phyloP scores from a whole-genome alignment of 2,888 invertebrate genomes.

The Hemaris fuciformis region DNA sequence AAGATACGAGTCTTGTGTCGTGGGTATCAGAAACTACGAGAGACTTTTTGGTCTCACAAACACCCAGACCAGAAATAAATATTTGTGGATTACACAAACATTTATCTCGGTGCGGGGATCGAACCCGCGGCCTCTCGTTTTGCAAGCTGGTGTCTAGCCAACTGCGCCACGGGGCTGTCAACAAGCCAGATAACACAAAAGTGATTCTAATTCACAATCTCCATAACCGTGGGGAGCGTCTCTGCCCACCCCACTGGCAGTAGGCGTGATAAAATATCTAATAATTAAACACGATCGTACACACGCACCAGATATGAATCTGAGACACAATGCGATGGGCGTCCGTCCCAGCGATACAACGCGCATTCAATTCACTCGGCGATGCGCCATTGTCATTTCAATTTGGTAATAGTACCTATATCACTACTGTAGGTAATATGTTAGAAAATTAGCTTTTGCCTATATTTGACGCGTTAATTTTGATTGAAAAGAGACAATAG shows the following conservation, averaged over 20 bases:
- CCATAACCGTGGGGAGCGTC: not conserved
- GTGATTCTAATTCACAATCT: not conserved
- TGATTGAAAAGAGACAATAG: too few species aligned
- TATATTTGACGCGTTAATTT: too few species aligned
- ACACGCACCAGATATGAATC: constrained; percentile 29
- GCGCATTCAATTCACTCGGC: constrained; percentile 17
- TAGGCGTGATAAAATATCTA: constrained; percentile 38
- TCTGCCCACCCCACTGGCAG: constrained; percentile 17
- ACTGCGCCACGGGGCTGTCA: too few species aligned
- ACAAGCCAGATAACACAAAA: not conserved
- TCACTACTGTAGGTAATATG: not conserved
- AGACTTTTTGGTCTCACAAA: too few species aligned
- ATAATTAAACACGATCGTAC: constrained; percentile 44
- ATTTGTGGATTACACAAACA: too few species aligned
- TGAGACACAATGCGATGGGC: constrained; percentile 40
- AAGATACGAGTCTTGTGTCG: too few species aligned
- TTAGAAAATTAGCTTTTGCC: not conserved
- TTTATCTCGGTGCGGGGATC: too few species aligned
- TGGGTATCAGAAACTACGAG: too few species aligned
- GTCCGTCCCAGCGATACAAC: constrained; percentile 35
- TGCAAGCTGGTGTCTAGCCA: too few species aligned
- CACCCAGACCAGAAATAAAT: too few species aligned
- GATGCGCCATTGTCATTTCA: constrained; percentile 4
- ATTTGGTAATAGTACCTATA: not conserved
- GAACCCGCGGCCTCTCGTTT: too few species aligned